A percentile compares a stretch with the other conserved stretches of the same genome.
phyloP scores from a whole-genome alignment of 2,888 invertebrate species.

The Charanyca ferruginea region DNA sequence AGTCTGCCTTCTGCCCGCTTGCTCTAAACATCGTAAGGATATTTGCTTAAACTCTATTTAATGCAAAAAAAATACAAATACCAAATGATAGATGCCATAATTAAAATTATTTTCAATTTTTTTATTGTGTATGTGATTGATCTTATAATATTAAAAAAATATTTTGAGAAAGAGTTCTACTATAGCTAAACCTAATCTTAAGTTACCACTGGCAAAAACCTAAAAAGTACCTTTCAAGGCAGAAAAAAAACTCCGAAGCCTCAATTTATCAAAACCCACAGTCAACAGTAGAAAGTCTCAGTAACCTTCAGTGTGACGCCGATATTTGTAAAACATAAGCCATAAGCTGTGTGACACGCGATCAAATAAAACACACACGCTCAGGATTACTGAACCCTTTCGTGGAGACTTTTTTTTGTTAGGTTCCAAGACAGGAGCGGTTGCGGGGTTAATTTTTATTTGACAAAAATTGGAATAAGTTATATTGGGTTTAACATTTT shows the following conservation, averaged over 20 bases:
- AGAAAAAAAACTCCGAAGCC: slow-evolving; percentile 13
- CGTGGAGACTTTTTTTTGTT: slow-evolving; percentile 57
- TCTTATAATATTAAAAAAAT: no score
- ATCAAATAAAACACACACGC: slow-evolving; percentile 87
- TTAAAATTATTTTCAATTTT: no score
- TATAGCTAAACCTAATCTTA: background rate
- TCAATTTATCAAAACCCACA: slow-evolving; percentile 50
- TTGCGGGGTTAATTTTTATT: slow-evolving; percentile 33
- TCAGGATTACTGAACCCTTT: slow-evolving; percentile 83
- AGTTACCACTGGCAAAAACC: background rate
- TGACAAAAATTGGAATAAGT: background rate
- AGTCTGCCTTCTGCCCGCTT: no score
- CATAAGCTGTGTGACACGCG: slow-evolving; percentile 78
- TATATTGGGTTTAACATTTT: no score
- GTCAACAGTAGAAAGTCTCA: slow-evolving; percentile 40
- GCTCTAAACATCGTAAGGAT: no score
- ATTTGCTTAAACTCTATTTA: no score
- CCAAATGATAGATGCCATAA: no score
- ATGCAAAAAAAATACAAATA: no score
- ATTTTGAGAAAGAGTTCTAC: no score
- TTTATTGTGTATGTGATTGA: no score
- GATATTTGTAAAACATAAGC: slow-evolving; percentile 85
- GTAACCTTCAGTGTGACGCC: slow-evolving; percentile 53
- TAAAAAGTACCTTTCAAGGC: background rate
- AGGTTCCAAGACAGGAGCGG: slow-evolving; percentile 53